Percentiles rank a stretch among this genome's conserved stretches.
These are phyloP conservation scores for Notothenia coriiceps DNA, from an alignment of 2,113 vertebrate species.

Conservation along the genomic window DNA sequence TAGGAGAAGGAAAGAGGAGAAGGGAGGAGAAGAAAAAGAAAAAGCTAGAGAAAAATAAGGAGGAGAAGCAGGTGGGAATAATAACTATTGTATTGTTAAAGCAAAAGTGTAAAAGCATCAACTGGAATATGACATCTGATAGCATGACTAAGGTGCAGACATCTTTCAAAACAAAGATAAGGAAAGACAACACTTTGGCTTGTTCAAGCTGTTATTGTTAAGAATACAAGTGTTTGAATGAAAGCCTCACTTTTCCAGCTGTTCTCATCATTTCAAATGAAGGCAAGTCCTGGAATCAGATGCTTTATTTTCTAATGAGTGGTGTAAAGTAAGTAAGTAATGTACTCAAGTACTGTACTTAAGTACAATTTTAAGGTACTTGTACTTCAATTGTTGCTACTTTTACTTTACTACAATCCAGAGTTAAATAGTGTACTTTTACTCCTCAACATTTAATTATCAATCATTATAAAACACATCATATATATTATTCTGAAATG, in stretches of 20 bases:
- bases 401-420: too few species aligned
- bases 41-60: conserved; percentile 15
- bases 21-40: conserved; percentile 10
- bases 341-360: too few species aligned
- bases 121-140: conserved; percentile 58
- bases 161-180: conserved; percentile 60
- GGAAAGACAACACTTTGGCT: not conserved
- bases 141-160: conserved; percentile 51
- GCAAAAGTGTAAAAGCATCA: conserved; percentile 61
- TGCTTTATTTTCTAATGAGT: not conserved
- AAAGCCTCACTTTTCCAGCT: not conserved
- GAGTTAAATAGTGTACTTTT: too few species aligned
- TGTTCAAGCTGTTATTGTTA: too few species aligned
- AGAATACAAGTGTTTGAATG: not conserved
- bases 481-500: too few species aligned
- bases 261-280: conserved; percentile 21
- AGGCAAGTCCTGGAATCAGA: conserved; percentile 12
- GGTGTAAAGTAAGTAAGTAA: too few species aligned
- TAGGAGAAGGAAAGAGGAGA: conserved; percentile 9
- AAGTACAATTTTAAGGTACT: too few species aligned
- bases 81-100: conserved; percentile 50
- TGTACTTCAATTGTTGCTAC: too few species aligned
- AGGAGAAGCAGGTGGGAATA: conserved; percentile 45
- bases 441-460: too few species aligned
- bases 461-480: too few species aligned